Percentiles rank a stretch among this genome's conserved stretches.
These are phyloP conservation scores for Alexandromys fortis DNA, from an alignment of 2,113 vertebrate species.

Conservation along the genomic window DNA sequence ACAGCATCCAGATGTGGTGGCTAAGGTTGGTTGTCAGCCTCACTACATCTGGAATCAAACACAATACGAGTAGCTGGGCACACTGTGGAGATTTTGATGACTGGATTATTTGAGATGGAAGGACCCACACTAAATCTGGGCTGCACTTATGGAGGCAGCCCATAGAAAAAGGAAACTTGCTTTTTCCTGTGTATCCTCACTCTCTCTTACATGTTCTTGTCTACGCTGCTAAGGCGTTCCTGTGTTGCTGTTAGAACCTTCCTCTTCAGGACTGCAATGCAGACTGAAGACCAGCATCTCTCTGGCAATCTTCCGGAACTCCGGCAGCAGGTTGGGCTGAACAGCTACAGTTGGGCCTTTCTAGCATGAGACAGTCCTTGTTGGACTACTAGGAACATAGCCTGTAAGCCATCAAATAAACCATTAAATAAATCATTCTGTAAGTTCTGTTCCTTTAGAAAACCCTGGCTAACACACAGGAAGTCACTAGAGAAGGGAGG, in stretches of 20 bases:
- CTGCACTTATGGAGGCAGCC: background rate
- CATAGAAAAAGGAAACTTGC: background rate
- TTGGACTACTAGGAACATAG: background rate
- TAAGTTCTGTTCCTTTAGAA: background rate
- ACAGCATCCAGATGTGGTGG: background rate
- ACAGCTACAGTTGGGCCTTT: background rate
- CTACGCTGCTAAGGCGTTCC: background rate
- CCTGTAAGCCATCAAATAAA: background rate
- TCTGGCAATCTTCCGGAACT: background rate
- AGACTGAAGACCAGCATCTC: background rate
- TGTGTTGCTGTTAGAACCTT: background rate
- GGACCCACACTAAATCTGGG: background rate
- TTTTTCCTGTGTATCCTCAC: background rate
- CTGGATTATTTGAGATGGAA: background rate
- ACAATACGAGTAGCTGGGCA: background rate
- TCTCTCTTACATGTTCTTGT: background rate
- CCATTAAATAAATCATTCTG: no score
- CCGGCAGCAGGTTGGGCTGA: background rate
- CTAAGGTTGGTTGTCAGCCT: background rate
- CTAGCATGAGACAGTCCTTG: no score
- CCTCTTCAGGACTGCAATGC: background rate
- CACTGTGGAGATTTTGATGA: background rate
- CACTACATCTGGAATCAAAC: background rate
- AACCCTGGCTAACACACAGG: background rate
- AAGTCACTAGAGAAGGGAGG: background rate